Conservation (phyloP, 2,888 invertebrate species). For the Julus scanicus region DNA sequence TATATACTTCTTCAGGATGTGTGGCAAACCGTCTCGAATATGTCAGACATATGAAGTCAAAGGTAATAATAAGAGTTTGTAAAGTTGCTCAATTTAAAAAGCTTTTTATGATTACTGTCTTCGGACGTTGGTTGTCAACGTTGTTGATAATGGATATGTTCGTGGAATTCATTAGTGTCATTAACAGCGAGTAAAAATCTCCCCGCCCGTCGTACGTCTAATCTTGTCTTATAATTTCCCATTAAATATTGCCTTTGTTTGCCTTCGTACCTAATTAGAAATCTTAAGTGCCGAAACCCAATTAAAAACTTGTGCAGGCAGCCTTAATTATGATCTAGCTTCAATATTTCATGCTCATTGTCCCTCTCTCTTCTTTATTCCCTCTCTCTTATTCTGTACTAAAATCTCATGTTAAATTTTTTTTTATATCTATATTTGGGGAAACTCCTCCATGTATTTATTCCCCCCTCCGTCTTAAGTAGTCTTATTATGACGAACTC, state of each 20-base stretch:
- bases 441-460: not conserved
- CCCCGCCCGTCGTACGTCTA: not conserved
- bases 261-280: constrained; percentile 33
- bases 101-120: not conserved
- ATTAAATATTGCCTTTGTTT: constrained; percentile 33
- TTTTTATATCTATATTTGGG: not conserved
- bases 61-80: too few species aligned
- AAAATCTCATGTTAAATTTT: not conserved
- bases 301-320: constrained; percentile 9
- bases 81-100: not conserved
- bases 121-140: not conserved
- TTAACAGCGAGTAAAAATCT: not conserved
- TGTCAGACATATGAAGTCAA: too few species aligned
- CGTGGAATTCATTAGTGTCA: constrained; percentile 22
- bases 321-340: constrained; percentile 22
- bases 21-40: too few species aligned
- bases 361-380: not conserved
- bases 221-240: constrained; percentile 2
- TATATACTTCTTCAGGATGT: too few species aligned
- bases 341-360: not conserved
- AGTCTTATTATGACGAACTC: not conserved
- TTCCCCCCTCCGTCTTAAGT: not conserved
- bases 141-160: constrained; percentile 5
- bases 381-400: not conserved
- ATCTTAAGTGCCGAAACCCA: constrained; percentile 33